Evolutionary conservation across 2,113 vertebrate genomes (phyloP).

Genomic region (Hypocryptadius cinnamomeus): DNA sequence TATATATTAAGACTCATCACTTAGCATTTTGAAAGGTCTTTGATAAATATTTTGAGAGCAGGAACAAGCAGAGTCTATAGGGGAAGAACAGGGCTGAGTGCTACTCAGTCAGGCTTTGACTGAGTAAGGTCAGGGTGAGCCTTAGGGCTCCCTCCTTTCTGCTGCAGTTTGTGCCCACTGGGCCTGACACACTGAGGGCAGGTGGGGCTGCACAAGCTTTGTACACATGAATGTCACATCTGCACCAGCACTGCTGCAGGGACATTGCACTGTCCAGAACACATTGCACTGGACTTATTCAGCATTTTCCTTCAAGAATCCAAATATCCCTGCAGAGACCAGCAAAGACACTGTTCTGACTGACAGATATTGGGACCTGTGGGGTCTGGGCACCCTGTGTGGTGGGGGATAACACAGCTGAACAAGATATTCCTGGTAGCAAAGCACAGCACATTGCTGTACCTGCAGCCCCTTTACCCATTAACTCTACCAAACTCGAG

Average conservation of each 20-base stretch:
- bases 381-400: background rate
- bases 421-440: background rate
- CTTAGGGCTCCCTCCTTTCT: background rate
- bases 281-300: background rate
- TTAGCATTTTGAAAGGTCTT: background rate
- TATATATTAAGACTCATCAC: background rate
- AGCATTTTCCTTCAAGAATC: background rate
- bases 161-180: background rate
- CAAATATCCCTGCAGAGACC: background rate
- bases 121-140: background rate
- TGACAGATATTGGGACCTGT: background rate
- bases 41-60: background rate
- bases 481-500: background rate
- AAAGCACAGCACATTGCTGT: background rate
- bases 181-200: background rate
- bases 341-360: background rate
- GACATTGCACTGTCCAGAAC: background rate
- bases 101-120: background rate
- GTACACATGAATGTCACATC: background rate
- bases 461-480: background rate
- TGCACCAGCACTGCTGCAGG: background rate
- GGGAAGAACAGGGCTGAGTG: background rate
- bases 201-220: background rate
- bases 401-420: background rate
- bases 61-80: background rate